These are phyloP conservation scores for Alauda arvensis DNA, from an alignment of 2,797 vertebrate species.

Conservation along the genomic window DNA sequence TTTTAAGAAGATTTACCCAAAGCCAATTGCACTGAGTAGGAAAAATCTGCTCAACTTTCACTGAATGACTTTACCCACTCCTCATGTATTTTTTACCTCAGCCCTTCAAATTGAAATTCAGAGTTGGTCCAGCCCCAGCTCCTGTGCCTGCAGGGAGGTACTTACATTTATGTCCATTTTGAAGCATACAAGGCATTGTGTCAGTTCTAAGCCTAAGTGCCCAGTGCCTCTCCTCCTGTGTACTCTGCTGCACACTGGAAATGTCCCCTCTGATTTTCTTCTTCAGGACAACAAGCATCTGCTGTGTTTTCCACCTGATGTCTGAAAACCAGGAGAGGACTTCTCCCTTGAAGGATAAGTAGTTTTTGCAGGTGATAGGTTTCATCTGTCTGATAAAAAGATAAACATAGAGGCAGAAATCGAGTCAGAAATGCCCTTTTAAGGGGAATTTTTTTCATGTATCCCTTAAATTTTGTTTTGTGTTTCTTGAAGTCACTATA, in stretches of 20 bases:
- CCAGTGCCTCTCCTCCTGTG: not conserved
- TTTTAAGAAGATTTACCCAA: slow-evolving; percentile 24
- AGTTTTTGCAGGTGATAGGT: not conserved
- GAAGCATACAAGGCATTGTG: accelerated
- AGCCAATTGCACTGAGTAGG: not conserved
- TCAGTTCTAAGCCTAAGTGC: not conserved
- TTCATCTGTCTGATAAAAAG: not conserved
- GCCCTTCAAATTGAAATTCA: not conserved
- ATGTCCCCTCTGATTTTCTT: not conserved
- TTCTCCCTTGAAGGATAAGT: not conserved
- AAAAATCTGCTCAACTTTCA: not conserved
- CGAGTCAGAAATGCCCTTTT: not conserved
- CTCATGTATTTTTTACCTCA: not conserved
- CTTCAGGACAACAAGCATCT: not conserved
- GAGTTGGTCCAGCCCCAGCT: not conserved
- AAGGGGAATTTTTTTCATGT: not conserved
- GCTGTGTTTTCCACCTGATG: not conserved
- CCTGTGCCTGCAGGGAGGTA: not conserved
- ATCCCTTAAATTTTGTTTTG: not conserved
- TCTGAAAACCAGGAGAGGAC: not conserved
- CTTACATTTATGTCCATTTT: not conserved
- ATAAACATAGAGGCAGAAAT: not conserved
- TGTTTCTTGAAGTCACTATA: not conserved
- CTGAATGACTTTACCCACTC: not conserved
- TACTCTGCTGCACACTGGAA: not conserved